Base-by-base conservation (phyloP, 1,140 invertebrate genomes). In the Mamestra configurata region DNA sequence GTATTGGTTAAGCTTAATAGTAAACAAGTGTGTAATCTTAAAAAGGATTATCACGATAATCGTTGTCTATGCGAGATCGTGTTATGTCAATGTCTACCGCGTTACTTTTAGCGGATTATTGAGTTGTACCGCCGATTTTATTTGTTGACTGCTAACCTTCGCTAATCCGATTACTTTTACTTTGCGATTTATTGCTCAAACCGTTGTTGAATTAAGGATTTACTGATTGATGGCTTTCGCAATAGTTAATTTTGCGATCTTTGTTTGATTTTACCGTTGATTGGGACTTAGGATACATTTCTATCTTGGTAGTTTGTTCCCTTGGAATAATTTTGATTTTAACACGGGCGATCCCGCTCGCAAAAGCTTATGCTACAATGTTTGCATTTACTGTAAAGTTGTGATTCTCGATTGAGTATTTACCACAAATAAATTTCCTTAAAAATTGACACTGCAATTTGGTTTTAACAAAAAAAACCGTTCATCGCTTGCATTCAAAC, bases 171-270 rank as follows among this genome's bases (percentile, higher is more conserved):
- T 68, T 49, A 20, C 57, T 61, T 61, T 35, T 61, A 46, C 40
- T 68, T 68, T 3, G n/a, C 35, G 64, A 24, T 27, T 68, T 68
- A 68, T 68, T 66, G 18, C 40, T 68, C 10, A 24, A 68, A 68
- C 22, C 13, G 64, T 43, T 64, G 64, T 43, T 64, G n/a, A 40
- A 68, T 68, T 46, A 46, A 43, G 20, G 40, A 46, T 68, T 18
- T 15, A 61, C 18, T 37, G 11, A 49, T 68, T 46, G 22, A 13
- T 5, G 24, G 40, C 7, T 35, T n/a, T 64, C 11, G 18, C 59
- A 64, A 35, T 11, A 18, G 31, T 61, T 15, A 13, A 46, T 46
- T 15, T 1, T 61, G 31, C n/a, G 5, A 35, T 37, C 31, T 40
- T 55, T 24, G 10, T 13, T 22, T 5, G 18, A 3, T 8, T 55